Evolutionary conservation across 1,140 invertebrate genomes (phyloP), one percentile per base, ranked within the genome.

Genomic region (Phthorimaea operculella): DNA sequence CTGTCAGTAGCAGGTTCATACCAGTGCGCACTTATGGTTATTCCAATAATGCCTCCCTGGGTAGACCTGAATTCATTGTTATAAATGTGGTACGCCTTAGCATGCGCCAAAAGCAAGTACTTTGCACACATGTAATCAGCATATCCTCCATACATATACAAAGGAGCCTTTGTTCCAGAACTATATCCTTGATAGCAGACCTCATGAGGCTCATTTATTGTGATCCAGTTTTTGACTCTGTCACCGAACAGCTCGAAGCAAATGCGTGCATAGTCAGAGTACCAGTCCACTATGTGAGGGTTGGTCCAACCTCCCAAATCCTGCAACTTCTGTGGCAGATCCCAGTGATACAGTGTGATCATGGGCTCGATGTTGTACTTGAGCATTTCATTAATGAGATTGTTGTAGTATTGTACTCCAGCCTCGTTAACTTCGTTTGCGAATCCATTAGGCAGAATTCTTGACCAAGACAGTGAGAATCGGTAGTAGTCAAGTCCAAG

Each of bases 321-420:
- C 63, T 89, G 86, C 8, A 90, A 60, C 8, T 63, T 58, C 57
- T 88, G 79, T 1, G 89, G 89, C 52, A 89, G 62, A 45, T 90
- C 89, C 88, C 89, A 90, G 57, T 90, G 88, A 63, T 89, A 90
- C n/a, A 90, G 74, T 0, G 88, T 90, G 0, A 89, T 87, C 75
- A 88, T 85, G 5, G 88, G 87, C 47, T 70, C 39, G 42, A 87
- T 86, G 12, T 64, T 63, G 39, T 73, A 64, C 0, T 60, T 73
- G 0, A 88, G 50, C 5, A 90, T 66, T 42, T 85, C 86, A 58
- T 89, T 68, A 10, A 90, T 88, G 12, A 90, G 52, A 34, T 80
- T 80, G 55, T 87, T 87, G 59, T 90, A 90, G 56, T 88, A 89
- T 14, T 85, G 71, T 1, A 90, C 77, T 52, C 88, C 89, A 6